A percentile compares a stretch with the other conserved stretches of the same genome.
Conservation (phyloP, 2,797 vertebrate species). For the Melopsittacus undulatus region DNA sequence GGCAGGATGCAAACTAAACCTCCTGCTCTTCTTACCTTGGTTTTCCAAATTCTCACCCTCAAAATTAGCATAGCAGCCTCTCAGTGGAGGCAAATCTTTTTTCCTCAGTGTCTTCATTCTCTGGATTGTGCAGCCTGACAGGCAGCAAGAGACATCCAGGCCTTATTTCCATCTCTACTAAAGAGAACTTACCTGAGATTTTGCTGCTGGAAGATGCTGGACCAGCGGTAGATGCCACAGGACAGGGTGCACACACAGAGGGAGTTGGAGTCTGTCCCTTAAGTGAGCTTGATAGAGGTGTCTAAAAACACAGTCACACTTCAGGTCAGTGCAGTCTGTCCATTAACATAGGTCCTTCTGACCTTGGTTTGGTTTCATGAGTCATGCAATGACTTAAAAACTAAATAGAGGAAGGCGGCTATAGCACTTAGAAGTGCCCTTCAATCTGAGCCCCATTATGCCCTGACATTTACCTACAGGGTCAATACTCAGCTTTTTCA, state of each 20-base stretch:
- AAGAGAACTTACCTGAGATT: conserved; percentile 61
- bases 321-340: background rate
- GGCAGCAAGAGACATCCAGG: background rate
- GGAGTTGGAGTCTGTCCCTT: conserved; percentile 53
- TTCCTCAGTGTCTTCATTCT: background rate
- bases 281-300: conserved; percentile 31
- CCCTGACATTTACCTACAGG: background rate
- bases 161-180: background rate
- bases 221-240: background rate
- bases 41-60: background rate
- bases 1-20: background rate
- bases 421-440: background rate
- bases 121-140: background rate
- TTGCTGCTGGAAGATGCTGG: conserved; percentile 57
- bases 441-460: background rate
- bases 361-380: background rate
- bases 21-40: background rate
- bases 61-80: background rate
- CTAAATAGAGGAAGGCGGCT: background rate
- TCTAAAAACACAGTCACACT: conserved; percentile 58
- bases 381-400: background rate
- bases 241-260: conserved; percentile 6
- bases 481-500: background rate
- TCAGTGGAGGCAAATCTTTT: background rate
- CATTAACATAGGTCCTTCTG: background rate